These are phyloP conservation scores for Tychaedon coryphoeus DNA, from an alignment of 2,113 vertebrate genomes.

Conservation along the genomic window DNA sequence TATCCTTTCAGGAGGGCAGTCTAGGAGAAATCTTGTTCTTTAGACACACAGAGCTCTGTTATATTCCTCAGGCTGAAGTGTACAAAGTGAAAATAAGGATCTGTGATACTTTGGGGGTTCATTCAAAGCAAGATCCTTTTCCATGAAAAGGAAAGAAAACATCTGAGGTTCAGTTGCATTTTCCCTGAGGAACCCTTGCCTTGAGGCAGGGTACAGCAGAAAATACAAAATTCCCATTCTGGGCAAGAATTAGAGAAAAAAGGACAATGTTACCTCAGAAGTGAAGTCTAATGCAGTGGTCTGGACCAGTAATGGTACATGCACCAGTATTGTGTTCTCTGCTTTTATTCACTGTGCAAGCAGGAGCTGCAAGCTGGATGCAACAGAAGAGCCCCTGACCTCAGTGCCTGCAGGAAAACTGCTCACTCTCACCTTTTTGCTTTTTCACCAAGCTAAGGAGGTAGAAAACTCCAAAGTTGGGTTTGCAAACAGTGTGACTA, in stretches of 20 bases:
- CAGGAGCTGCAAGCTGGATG: neutral
- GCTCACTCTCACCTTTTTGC: neutral
- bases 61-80: neutral
- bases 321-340: neutral
- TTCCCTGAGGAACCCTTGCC: accelerated
- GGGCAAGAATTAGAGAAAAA: neutral
- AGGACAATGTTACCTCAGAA: accelerated
- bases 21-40: neutral
- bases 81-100: neutral
- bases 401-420: neutral
- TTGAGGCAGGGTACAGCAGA: neutral
- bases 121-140: neutral
- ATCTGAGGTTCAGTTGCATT: neutral
- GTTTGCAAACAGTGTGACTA: neutral
- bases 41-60: neutral
- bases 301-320: neutral
- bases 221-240: neutral
- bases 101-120: neutral
- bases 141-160: neutral
- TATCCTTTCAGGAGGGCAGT: neutral
- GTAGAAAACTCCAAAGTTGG: neutral
- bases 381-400: neutral
- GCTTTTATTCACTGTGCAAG: neutral
- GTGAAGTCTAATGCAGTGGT: neutral
- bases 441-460: neutral